phyloP scores from a whole-genome alignment of 1,140 invertebrate species.

The Dreissena polymorpha region DNA sequence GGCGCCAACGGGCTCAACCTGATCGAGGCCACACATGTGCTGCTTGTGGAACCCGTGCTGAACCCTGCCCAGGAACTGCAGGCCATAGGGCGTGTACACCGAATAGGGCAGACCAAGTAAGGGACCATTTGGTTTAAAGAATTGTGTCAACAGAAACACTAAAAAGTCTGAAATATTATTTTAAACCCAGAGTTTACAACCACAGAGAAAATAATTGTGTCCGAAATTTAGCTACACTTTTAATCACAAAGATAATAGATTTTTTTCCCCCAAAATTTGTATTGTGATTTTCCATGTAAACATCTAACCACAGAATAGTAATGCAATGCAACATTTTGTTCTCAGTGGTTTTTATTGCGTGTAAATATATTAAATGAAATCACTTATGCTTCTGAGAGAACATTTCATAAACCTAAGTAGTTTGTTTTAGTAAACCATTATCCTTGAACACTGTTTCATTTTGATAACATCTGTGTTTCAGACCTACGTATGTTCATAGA shows the following conservation, averaged over 20 bases:
- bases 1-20: slow-evolving; percentile 90
- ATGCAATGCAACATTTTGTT: neutral
- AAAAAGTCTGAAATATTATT: neutral
- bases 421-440: neutral
- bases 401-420: neutral
- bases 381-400: neutral
- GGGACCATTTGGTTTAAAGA: slow-evolving; percentile 3
- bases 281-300: too few species aligned
- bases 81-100: slow-evolving; percentile 89
- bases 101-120: slow-evolving; percentile 89
- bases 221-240: neutral
- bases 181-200: too few species aligned
- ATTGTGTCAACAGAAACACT: neutral
- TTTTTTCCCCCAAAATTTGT: too few species aligned
- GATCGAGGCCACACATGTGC: slow-evolving; percentile 89
- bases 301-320: neutral
- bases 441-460: neutral
- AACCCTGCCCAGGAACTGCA: slow-evolving; percentile 88
- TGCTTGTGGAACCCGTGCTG: slow-evolving; percentile 88
- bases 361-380: neutral
- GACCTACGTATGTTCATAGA: slow-evolving; percentile 84
- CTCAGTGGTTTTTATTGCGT: neutral
- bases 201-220: neutral
- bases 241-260: neutral
- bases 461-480: slow-evolving; percentile 60